Percentiles rank a stretch among this genome's conserved stretches.
phyloP scores from a whole-genome alignment of 2,797 vertebrate genomes.

The Tragelaphus oryx region DNA sequence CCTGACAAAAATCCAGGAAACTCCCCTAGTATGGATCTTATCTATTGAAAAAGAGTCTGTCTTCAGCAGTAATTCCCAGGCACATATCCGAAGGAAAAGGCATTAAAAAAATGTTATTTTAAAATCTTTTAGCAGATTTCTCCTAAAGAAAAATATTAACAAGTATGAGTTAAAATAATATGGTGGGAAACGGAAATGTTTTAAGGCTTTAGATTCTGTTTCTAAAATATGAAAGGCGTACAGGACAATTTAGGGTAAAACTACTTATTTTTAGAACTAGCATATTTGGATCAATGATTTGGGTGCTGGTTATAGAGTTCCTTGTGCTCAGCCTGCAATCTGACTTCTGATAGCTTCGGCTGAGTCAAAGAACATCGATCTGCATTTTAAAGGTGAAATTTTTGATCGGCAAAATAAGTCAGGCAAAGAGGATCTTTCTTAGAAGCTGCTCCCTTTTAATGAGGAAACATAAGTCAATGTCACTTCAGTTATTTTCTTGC shows the following conservation, averaged over 20 bases:
- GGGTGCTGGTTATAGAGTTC: neutral
- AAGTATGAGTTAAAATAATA: constrained; percentile 12
- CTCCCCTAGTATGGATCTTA: neutral
- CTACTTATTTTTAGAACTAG: neutral
- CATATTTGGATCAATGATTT: neutral
- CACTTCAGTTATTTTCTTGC: constrained; percentile 50
- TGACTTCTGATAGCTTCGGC: constrained; percentile 8
- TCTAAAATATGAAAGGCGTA: neutral
- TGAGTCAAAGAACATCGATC: constrained; percentile 15
- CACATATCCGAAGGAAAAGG: neutral
- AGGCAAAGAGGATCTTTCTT: constrained; percentile 45
- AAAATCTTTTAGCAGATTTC: neutral
- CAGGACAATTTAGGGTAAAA: neutral
- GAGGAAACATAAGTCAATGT: constrained; percentile 45
- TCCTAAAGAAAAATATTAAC: constrained; percentile 37
- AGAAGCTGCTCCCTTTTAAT: constrained; percentile 54
- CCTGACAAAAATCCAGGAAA: constrained; percentile 4
- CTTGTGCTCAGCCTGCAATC: neutral
- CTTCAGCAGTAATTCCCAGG: constrained; percentile 11
- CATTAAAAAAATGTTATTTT: constrained; percentile 1
- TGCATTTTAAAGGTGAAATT: constrained; percentile 61
- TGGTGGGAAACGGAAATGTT: neutral
- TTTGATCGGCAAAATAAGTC: constrained; percentile 53
- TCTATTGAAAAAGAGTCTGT: neutral
- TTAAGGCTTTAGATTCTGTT: neutral